A percentile compares a stretch with the other conserved stretches of the same genome.
Evolutionary conservation across 2,797 vertebrate species (phyloP).

Genomic region (Aphelocoma californica): DNA sequence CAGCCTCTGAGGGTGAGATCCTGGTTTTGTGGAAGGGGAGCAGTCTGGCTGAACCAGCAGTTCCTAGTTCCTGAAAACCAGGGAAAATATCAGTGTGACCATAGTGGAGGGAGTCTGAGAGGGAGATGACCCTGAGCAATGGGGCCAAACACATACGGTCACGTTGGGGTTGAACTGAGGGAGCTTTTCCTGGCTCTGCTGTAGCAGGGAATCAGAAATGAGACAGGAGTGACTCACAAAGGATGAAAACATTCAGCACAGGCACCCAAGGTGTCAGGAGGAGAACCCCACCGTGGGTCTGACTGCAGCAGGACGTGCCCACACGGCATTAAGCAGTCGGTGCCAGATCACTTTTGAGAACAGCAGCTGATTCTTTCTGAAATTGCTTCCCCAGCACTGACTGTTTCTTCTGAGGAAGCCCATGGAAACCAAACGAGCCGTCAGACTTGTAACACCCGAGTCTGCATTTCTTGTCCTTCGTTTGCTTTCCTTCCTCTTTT

Average conservation of each 20-base stretch:
- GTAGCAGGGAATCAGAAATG: background rate
- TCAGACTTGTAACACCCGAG: background rate
- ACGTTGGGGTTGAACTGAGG: background rate
- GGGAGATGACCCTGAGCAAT: background rate
- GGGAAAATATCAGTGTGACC: background rate
- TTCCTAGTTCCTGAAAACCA: background rate
- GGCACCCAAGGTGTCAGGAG: background rate
- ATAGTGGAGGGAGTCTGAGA: background rate
- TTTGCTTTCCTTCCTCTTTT: constrained; percentile 35
- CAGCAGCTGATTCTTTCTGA: background rate
- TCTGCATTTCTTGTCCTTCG: background rate
- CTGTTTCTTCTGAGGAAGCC: background rate
- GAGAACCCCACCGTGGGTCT: background rate
- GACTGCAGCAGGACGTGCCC: background rate
- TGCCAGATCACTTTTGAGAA: background rate
- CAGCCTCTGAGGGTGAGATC: background rate
- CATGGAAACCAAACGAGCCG: background rate
- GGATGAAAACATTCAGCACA: background rate
- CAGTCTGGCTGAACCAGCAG: background rate
- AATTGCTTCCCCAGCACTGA: background rate
- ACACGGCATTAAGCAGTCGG: background rate
- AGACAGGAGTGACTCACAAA: background rate
- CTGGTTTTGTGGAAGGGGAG: background rate
- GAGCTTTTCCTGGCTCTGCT: background rate
- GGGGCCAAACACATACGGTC: background rate